phyloP scores from a whole-genome alignment of 2,797 vertebrate genomes.

The Pipistrellus nathusii region DNA sequence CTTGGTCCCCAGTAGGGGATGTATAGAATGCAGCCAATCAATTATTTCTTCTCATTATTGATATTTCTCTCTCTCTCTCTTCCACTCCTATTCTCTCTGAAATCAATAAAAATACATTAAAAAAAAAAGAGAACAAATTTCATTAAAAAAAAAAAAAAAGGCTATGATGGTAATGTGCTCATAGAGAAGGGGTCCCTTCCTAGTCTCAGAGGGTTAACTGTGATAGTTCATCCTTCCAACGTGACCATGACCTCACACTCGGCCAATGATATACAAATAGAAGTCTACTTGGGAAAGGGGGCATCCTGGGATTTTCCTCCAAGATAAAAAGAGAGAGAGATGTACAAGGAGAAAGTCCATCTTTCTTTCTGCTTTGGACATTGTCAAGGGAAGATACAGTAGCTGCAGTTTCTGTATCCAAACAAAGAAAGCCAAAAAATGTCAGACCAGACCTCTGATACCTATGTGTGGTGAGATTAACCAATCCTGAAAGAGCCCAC shows the following conservation, averaged over 20 bases:
- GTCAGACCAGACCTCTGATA: not conserved
- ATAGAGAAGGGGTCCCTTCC: not conserved
- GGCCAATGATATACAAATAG: not conserved
- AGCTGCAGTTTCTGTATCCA: not conserved
- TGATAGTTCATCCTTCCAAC: not conserved
- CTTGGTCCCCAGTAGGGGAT: too few relatives aligned
- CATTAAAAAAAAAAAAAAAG: too few relatives aligned
- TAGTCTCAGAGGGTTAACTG: not conserved
- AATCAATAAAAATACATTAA: too few relatives aligned
- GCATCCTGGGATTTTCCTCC: not conserved
- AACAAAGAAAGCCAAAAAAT: conserved; percentile 5
- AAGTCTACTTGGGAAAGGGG: not conserved
- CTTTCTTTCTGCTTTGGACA: not conserved
- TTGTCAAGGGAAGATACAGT: not conserved
- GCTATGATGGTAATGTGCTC: not conserved
- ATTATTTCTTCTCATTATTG: too few relatives aligned
- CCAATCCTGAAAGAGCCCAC: not conserved
- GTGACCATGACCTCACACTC: not conserved
- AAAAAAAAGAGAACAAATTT: too few relatives aligned
- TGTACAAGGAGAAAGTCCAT: not conserved
- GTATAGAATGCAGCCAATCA: too few relatives aligned
- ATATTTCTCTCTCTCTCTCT: too few relatives aligned
- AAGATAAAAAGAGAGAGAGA: not conserved
- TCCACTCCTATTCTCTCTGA: too few relatives aligned
- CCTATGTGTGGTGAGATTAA: not conserved